Base-by-base conservation (phyloP, 2,797 vertebrate genomes). In the Echiichthys vipera region DNA sequence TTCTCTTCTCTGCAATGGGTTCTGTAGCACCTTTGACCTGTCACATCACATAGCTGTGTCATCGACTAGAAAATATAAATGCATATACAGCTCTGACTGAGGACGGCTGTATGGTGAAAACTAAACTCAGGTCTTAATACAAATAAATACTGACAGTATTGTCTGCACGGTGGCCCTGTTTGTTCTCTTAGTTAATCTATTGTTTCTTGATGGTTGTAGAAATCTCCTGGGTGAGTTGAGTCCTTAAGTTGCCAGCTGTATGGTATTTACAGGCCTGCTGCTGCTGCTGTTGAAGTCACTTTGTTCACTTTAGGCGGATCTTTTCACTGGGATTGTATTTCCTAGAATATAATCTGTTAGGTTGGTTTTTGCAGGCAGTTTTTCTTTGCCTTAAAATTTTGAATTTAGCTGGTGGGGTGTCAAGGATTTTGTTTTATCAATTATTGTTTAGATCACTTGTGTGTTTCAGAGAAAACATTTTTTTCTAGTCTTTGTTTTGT, bases 211-310 rank as follows among this genome's bases (percentile, higher is more conserved):
- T 77, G 46, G 55, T 64, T 78, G 69, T 67, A 58, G 47, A 74
- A 78, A 73, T 66, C 51, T 72, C 25, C 53, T 54, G 57, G 68
- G 81, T 74, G 84, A 81, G 69, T 68, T 74, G 75, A 80, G 58
- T 71, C 76, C 27, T 76, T 17, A 56, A 75, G 59, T 73, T 54
- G 49, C 47, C 54, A 7, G 13, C 51, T 54, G 34, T 37, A 15
- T 76, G 72, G 30, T 45, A 17, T 64, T 73, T 46, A 56, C 39
- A 62, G 47, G 40, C 58, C 46, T 17, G 29, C 45, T 55, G 34
- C 42, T 71, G 56, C n/a, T n/a, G n/a, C n/a, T 74, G 36, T 40
- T 34, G 53, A 54, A 43, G 50, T 46, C 27, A 15, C n/a, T 63
- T 12, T 51, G 18, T 77, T 66, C 54, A 49, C n/a, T 58, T 53